A percentile compares a stretch with the other conserved stretches of the same genome.
Evolutionary conservation across 2,797 vertebrate genomes (phyloP).

Genomic region (Tachyglossus aculeatus): DNA sequence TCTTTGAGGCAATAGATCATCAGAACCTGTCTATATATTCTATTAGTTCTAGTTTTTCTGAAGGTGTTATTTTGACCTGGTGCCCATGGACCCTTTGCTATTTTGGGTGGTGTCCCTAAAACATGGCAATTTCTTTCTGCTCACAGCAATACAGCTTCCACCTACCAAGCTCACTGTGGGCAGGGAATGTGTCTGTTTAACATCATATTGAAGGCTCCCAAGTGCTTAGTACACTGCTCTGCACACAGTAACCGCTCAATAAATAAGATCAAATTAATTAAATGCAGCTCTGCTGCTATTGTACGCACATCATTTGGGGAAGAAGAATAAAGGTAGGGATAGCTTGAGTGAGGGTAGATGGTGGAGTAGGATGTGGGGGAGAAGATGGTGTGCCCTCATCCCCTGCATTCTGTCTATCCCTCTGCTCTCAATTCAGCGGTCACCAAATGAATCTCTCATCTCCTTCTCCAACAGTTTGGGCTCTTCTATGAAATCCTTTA

Average conservation of each 20-base stretch:
- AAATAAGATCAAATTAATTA: too few species aligned
- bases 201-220: too few species aligned
- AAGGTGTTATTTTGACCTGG: not conserved
- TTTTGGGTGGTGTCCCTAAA: not conserved
- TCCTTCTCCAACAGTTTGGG: not conserved
- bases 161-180: too few species aligned
- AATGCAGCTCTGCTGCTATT: fast-evolving
- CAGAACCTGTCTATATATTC: not conserved
- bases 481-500: slow-evolving; percentile 33
- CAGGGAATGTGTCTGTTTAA: too few species aligned
- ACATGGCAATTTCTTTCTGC: slow-evolving; percentile 57
- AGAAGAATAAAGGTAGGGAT: too few species aligned
- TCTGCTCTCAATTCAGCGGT: not conserved
- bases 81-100: slow-evolving; percentile 46
- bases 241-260: too few species aligned
- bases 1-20: not conserved
- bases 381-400: not conserved
- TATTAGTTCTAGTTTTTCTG: not conserved
- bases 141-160: slow-evolving; percentile 29
- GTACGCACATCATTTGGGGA: too few species aligned
- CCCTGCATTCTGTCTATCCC: not conserved
- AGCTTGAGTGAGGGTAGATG: too few species aligned
- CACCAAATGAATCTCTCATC: not conserved
- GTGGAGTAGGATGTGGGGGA: not conserved
- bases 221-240: too few species aligned